These are phyloP conservation scores for Falco berigora DNA, from an alignment of 2,797 vertebrate genomes.

Conservation along the genomic window DNA sequence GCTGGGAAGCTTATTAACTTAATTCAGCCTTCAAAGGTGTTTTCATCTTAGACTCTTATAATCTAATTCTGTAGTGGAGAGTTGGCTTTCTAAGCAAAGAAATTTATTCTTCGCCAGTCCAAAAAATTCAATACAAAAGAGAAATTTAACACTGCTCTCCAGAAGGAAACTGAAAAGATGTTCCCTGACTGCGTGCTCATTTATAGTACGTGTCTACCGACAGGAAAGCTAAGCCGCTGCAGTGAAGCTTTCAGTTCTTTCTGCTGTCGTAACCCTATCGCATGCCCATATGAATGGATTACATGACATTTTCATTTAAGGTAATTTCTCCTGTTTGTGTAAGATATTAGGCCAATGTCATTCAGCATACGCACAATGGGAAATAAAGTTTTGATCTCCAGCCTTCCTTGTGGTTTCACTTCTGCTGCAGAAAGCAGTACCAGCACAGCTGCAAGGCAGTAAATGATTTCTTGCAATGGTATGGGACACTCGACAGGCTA, in stretches of 20 bases:
- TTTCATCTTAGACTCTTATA: background rate
- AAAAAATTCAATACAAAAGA: background rate
- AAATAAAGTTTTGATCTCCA: background rate
- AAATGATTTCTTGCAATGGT: background rate
- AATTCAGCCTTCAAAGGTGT: background rate
- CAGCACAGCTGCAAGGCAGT: background rate
- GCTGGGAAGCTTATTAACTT: background rate
- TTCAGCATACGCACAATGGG: background rate
- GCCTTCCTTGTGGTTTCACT: background rate
- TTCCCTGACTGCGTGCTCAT: background rate
- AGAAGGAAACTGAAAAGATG: background rate
- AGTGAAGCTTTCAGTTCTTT: background rate
- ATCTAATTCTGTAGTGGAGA: background rate
- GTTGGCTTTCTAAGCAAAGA: background rate
- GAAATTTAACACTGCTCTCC: background rate
- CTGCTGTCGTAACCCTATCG: background rate
- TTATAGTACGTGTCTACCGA: background rate
- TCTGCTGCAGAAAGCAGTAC: background rate
- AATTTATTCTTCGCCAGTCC: background rate
- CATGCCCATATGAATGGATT: background rate
- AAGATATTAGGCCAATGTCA: background rate
- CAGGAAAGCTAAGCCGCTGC: background rate
- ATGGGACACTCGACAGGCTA: background rate
- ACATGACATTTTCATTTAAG: background rate
- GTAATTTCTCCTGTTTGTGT: background rate